Base-by-base conservation (phyloP, 2,888 invertebrate species). In the Eremobia ochroleuca region DNA sequence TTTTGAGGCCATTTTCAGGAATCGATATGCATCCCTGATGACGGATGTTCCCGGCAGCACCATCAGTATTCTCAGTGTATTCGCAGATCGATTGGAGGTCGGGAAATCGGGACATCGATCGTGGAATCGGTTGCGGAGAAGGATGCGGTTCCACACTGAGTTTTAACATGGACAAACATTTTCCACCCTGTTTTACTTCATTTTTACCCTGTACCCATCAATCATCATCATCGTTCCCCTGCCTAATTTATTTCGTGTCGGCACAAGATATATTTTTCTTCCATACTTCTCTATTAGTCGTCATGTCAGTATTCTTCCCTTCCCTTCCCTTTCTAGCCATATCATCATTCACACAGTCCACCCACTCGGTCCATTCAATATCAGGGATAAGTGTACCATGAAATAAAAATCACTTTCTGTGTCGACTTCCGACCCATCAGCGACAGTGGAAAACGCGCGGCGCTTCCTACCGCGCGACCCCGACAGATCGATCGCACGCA, bases 401-500 rank as follows among this genome's bases (percentile, higher is more conserved):
- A n/a, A 66, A 55, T n/a, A 3, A 34, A 58, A 64, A 49, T n/a
- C 11, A 21, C 6, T 3, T 68, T 61, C 55, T 15, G 74, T 83
- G 86, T 86, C 86, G 86, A 76, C 15, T 40, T 3, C 37, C 81
- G 86, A 86, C 81, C 18, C 58, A 82, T 4, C 28, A 11, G 4
- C 5, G 13, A 49, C 34, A 82, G 79, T 89, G 91, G 89, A 89
- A 43, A 89, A 85, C 77, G n/a, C 79, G 52, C 73, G 73, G 62
- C 76, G 86, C 85, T 88, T 86, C 87, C 87, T 88, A 88, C 88
- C 84, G 85, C 79, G 81, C 79, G 83, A 80, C 79, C 82, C 71
- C 82, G 86, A 58, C 89, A 83, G 94, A 94, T 95, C 95, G 94
- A 95, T 95, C 49, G 49, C 86, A 85, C 94, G 94, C 94, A 82